phyloP scores from a whole-genome alignment of 2,888 invertebrate genomes.

The Helicoverpa assulta region DNA sequence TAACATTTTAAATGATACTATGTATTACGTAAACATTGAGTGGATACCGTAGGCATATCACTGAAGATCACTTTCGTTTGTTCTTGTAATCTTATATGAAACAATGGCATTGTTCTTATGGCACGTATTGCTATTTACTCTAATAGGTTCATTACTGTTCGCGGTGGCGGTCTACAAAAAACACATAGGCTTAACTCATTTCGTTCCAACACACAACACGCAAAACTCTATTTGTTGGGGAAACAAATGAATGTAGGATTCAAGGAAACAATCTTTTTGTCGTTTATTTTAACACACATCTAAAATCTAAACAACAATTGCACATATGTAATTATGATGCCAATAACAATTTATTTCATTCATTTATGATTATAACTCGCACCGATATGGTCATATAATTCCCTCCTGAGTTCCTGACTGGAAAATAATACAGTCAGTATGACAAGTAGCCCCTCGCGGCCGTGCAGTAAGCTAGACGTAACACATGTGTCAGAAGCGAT shows the following conservation, averaged over 20 bases:
- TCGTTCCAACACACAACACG: conserved; percentile 43
- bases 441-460: neutral
- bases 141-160: conserved; percentile 32
- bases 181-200: conserved; percentile 21
- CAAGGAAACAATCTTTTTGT: conserved; percentile 11
- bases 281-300: conserved; percentile 6
- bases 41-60: conserved; percentile 33
- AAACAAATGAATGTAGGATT: conserved; percentile 27
- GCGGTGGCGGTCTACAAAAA: conserved; percentile 29
- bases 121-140: conserved; percentile 41
- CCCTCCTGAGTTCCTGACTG: neutral
- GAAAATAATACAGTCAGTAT: neutral
- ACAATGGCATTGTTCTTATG: conserved; percentile 58
- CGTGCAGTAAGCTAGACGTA: conserved; percentile 39
- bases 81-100: conserved; percentile 56
- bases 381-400: neutral
- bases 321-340: neutral
- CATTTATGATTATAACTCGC: neutral
- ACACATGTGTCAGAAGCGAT: conserved; percentile 47
- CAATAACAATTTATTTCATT: neutral
- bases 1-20: conserved; percentile 49
- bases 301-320: neutral
- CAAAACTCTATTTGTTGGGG: conserved; percentile 29
- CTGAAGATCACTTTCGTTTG: conserved; percentile 66
- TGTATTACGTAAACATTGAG: conserved; percentile 58